phyloP scores from a whole-genome alignment of 35 echinoderm and acorn worm species.

The Chiridota heheva region DNA sequence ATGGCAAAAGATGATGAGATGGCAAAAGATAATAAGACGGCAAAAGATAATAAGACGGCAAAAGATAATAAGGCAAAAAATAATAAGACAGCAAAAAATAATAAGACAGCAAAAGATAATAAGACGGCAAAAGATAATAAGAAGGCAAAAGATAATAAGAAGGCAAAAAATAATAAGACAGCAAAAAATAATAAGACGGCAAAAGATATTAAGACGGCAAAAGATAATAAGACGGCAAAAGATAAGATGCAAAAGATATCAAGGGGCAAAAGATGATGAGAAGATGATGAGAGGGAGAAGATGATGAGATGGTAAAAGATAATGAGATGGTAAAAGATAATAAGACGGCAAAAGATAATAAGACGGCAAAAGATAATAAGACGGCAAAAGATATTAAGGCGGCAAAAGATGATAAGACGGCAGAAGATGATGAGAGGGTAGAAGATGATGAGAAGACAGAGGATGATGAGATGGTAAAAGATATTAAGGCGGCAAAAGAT shows the following conservation, averaged over 20 bases:
- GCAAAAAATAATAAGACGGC: no score
- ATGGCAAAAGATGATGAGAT: not conserved
- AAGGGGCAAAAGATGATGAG: not conserved
- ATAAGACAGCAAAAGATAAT: no score
- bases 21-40: slow-evolving; percentile 14
- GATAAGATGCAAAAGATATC: not conserved
- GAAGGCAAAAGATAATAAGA: no score
- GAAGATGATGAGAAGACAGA: not conserved
- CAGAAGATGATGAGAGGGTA: slow-evolving; percentile 13
- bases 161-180: no score
- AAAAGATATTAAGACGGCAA: no score
- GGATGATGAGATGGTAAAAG: not conserved
- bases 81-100: no score
- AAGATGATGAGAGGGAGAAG: not conserved
- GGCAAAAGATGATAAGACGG: slow-evolving; percentile 3
- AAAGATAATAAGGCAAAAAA: no score
- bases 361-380: slow-evolving; percentile 19
- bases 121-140: no score
- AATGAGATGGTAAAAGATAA: slow-evolving; percentile 14
- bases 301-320: slow-evolving; percentile 12
- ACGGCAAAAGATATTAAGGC: not conserved
- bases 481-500: slow-evolving; percentile 19
- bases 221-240: slow-evolving; percentile 19
- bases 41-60: not conserved
- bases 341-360: not conserved